Percentiles rank a stretch among this genome's conserved stretches.
phyloP scores from a whole-genome alignment of 92 coral and sea anemone genomes.

The Siderastrea radians region DNA sequence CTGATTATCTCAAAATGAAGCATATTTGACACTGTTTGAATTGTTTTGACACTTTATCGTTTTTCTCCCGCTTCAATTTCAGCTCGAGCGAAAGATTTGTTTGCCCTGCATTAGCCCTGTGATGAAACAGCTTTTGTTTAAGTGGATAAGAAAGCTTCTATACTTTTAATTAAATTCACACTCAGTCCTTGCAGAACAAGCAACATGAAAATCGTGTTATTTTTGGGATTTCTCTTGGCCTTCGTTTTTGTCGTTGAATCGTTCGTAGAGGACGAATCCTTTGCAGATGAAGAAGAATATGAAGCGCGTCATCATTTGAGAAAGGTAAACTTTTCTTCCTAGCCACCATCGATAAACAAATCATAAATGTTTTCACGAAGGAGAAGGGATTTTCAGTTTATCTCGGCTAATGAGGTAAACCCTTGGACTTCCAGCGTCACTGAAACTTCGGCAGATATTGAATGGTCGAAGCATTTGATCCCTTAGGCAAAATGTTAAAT shows the following conservation, averaged over 20 bases:
- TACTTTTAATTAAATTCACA: neutral
- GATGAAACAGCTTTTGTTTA: neutral
- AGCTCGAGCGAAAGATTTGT: neutral
- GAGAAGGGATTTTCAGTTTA: too few relatives aligned
- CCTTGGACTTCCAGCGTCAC: too few relatives aligned
- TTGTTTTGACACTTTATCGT: neutral
- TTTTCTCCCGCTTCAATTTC: neutral
- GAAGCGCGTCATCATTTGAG: constrained; percentile 16
- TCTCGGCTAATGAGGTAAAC: too few relatives aligned
- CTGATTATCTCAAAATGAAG: neutral
- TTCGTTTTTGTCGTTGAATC: constrained; percentile 2
- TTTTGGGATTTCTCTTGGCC: neutral
- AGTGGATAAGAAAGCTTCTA: neutral
- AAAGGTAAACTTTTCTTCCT: neutral
- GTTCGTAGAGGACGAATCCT: constrained; percentile 18
- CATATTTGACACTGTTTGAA: neutral
- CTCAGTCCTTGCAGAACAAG: neutral
- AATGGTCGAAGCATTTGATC: too few relatives aligned
- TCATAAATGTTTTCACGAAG: too few relatives aligned
- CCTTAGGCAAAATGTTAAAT: too few relatives aligned
- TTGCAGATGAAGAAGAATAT: constrained; percentile 16
- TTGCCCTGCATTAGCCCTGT: neutral
- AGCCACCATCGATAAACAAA: too few relatives aligned
- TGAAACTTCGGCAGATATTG: too few relatives aligned
- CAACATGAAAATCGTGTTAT: constrained; percentile 1